phyloP scores from a whole-genome alignment of 1,140 invertebrate genomes.

The Amphibalanus amphitrite region DNA sequence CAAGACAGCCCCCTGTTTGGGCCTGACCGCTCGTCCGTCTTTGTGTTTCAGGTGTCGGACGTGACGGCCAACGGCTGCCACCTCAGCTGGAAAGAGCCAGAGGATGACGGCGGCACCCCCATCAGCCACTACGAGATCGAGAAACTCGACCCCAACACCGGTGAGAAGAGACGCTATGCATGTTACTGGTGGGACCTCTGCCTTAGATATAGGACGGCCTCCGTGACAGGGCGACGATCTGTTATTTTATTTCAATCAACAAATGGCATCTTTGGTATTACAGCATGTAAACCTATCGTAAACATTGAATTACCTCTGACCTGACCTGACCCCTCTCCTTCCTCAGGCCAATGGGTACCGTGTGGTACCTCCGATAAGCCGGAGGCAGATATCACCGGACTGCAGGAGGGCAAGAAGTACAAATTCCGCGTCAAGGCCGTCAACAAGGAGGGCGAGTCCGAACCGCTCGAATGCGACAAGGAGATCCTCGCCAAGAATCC shows the following conservation, averaged over 20 bases:
- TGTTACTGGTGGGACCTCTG: neutral
- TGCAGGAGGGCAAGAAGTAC: slow-evolving; percentile 89
- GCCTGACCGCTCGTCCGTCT: too few relatives aligned
- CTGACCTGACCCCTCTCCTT: slow-evolving; percentile 21
- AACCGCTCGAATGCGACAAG: slow-evolving; percentile 83
- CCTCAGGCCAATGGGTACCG: slow-evolving; percentile 74
- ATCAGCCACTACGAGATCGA: slow-evolving; percentile 87
- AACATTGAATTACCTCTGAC: too few relatives aligned
- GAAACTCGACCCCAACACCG: slow-evolving; percentile 79
- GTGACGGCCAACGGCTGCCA: slow-evolving; percentile 87
- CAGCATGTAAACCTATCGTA: too few relatives aligned
- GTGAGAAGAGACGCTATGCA: slow-evolving; percentile 22
- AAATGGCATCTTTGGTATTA: too few relatives aligned
- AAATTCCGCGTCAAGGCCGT: slow-evolving; percentile 97
- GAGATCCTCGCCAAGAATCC: slow-evolving; percentile 96
- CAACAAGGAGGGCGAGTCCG: slow-evolving; percentile 94
- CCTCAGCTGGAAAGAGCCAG: slow-evolving; percentile 74
- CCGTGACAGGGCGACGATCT: too few relatives aligned
- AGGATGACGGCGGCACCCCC: slow-evolving; percentile 76
- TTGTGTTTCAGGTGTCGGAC: slow-evolving; percentile 64
- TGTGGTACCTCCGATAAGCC: slow-evolving; percentile 61
- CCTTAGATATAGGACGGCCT: too few relatives aligned
- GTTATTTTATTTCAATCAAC: too few relatives aligned
- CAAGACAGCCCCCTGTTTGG: too few relatives aligned
- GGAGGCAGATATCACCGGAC: slow-evolving; percentile 63